phyloP scores from a whole-genome alignment of 1,140 invertebrate species.

The Trichonephila inaurata region DNA sequence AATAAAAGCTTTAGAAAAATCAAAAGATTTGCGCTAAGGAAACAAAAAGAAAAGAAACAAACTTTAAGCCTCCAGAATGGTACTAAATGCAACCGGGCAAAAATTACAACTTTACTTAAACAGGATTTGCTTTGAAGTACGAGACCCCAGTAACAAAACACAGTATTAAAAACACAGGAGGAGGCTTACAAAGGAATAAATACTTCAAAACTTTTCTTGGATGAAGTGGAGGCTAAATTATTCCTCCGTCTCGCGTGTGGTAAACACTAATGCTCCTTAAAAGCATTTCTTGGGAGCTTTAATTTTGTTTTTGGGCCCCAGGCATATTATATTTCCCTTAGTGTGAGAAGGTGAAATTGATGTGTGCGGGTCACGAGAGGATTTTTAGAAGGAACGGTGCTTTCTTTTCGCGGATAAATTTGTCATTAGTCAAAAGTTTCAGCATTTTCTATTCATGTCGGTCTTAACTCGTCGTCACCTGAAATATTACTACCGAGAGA shows the following conservation, averaged over 20 bases:
- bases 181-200: background rate
- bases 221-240: background rate
- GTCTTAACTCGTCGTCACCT: constrained; percentile 22
- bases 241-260: background rate
- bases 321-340: constrained; percentile 29
- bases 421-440: constrained; percentile 25
- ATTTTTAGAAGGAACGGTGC: background rate
- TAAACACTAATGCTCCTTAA: constrained; percentile 20
- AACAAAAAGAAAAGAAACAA: too few species aligned
- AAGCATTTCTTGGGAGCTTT: constrained; percentile 18
- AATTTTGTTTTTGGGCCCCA: background rate
- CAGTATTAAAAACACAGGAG: background rate
- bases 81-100: background rate
- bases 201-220: background rate
- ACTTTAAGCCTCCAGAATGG: too few species aligned
- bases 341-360: constrained; percentile 10
- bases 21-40: too few species aligned
- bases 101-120: background rate
- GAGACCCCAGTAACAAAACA: background rate
- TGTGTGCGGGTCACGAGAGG: background rate
- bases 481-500: background rate
- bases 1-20: too few species aligned
- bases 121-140: background rate
- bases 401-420: background rate
- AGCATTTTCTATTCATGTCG: background rate